These are phyloP conservation scores for Eptesicus fuscus DNA, from an alignment of 2,113 vertebrate genomes.

Conservation along the genomic window DNA sequence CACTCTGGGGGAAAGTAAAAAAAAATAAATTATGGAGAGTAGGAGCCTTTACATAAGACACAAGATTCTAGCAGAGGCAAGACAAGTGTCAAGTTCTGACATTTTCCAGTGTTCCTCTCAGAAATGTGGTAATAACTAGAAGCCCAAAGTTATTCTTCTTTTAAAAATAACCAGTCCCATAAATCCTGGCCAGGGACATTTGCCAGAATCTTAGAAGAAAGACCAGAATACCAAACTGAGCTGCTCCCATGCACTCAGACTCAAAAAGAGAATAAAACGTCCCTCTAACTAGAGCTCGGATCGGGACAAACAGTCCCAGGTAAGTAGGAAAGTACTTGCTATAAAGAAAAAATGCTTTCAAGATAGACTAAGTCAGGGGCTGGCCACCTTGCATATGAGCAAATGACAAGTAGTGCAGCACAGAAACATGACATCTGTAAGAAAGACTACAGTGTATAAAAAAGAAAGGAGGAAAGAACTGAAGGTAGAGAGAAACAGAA, in stretches of 20 bases:
- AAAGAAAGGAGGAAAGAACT: background rate
- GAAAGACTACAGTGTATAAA: background rate
- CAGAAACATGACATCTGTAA: accelerated
- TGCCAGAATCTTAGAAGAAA: background rate
- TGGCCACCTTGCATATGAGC: background rate
- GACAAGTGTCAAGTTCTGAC: background rate
- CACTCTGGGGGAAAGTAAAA: background rate
- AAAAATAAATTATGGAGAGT: background rate
- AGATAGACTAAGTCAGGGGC: background rate
- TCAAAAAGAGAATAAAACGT: background rate
- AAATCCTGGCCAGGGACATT: background rate
- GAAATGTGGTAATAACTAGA: background rate
- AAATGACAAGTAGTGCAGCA: background rate
- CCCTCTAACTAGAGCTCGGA: background rate
- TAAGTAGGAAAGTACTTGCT: background rate
- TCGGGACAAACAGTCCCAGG: background rate
- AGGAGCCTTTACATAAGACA: background rate
- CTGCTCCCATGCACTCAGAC: background rate
- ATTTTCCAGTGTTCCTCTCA: background rate
- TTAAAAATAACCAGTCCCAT: background rate
- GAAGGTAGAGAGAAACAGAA: background rate
- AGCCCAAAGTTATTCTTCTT: background rate
- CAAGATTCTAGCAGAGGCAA: background rate
- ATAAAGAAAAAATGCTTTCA: background rate
- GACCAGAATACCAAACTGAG: background rate